Evolutionary conservation across 2,888 invertebrate genomes (phyloP).

Genomic region (Kryphioiulus occultus): DNA sequence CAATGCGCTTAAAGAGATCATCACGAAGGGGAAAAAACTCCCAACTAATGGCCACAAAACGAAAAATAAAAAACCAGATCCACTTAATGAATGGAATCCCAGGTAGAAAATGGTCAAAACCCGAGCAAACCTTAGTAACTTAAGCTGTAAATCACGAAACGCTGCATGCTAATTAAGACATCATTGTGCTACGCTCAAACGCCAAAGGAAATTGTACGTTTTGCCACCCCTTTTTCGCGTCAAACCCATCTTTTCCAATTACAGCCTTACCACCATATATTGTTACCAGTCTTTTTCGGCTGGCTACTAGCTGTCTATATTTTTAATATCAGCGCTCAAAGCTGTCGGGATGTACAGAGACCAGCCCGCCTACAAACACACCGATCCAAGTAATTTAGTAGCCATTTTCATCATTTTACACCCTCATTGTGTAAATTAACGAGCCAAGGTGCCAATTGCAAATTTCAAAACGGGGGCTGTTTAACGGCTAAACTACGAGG

Average conservation of each 20-base stretch:
- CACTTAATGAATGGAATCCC: conserved; percentile 29
- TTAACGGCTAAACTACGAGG: background rate
- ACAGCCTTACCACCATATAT: conserved; percentile 20
- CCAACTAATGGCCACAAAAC: conserved; percentile 1
- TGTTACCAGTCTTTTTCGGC: background rate
- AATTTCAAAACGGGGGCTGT: background rate
- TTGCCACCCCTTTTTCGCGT: conserved; percentile 29
- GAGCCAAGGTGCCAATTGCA: conserved; percentile 28
- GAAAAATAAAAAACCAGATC: conserved; percentile 30
- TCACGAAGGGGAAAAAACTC: background rate
- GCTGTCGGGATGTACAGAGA: conserved; percentile 26
- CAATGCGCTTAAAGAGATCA: conserved; percentile 27
- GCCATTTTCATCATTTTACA: conserved; percentile 35
- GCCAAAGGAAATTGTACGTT: conserved; percentile 45
- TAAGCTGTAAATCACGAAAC: conserved; percentile 44
- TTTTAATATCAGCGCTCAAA: background rate
- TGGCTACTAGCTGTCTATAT: background rate
- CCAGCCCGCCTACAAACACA: background rate
- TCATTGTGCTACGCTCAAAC: conserved; percentile 48
- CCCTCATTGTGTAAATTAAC: background rate
- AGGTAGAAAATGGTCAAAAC: conserved; percentile 31
- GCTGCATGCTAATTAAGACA: conserved; percentile 46
- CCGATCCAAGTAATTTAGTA: conserved; percentile 19
- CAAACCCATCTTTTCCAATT: conserved; percentile 40
- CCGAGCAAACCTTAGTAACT: background rate